phyloP scores from a whole-genome alignment of 2,888 invertebrate genomes.

The Drosophila macrospina region DNA sequence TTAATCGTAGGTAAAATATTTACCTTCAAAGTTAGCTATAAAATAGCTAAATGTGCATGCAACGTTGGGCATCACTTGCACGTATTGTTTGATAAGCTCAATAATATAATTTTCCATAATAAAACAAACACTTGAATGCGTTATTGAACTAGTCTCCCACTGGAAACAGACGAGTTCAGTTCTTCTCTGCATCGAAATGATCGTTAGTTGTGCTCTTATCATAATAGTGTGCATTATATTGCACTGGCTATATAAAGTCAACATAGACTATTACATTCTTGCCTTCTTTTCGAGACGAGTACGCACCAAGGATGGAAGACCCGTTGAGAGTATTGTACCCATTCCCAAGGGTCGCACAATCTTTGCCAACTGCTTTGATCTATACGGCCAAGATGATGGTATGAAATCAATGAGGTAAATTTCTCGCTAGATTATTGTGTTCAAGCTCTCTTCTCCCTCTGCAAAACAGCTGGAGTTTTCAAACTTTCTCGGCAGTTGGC shows the following conservation, averaged over 20 bases:
- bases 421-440: background rate
- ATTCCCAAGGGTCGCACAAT: slow-evolving; percentile 63
- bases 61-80: slow-evolving; percentile 5
- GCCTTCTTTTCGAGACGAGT: slow-evolving; percentile 56
- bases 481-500: slow-evolving; percentile 47
- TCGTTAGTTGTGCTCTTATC: background rate
- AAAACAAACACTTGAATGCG: background rate
- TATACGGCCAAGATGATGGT: slow-evolving; percentile 50
- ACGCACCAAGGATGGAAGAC: slow-evolving; percentile 63
- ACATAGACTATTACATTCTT: slow-evolving; percentile 45
- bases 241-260: slow-evolving; percentile 39
- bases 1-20: too few species aligned
- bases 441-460: background rate
- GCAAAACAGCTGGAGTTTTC: slow-evolving; percentile 53
- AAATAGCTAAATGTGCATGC: background rate
- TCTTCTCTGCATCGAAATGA: slow-evolving; percentile 16
- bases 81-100: slow-evolving; percentile 1
- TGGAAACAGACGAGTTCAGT: slow-evolving; percentile 6
- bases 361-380: slow-evolving; percentile 77
- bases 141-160: slow-evolving; percentile 26
- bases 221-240: slow-evolving; percentile 16
- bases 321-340: slow-evolving; percentile 62
- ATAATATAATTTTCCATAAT: background rate
- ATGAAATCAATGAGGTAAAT: background rate
- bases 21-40: background rate